A percentile compares a stretch with the other conserved stretches of the same genome.
These are phyloP conservation scores for Porites lutea DNA, from an alignment of 64 coral and sea anemone species.

Conservation along the genomic window DNA sequence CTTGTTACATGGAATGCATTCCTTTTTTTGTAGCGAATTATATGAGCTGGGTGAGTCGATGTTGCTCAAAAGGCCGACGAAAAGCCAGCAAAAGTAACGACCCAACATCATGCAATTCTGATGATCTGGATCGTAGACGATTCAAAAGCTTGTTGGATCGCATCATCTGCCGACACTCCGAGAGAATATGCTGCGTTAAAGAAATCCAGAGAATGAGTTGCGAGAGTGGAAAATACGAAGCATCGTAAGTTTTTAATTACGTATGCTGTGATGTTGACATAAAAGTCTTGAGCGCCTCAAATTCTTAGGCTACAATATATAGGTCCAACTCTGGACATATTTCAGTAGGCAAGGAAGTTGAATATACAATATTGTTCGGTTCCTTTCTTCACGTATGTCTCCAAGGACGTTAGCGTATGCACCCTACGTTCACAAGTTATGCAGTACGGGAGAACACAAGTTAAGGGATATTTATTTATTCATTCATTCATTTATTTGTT, in stretches of 20 bases:
- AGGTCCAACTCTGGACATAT: too few relatives aligned
- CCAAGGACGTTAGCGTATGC: too few relatives aligned
- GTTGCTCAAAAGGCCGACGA: slow-evolving; percentile 45
- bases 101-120: slow-evolving; percentile 34
- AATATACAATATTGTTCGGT: too few relatives aligned
- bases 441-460: too few relatives aligned
- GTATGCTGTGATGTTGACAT: too few relatives aligned
- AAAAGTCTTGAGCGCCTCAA: too few relatives aligned
- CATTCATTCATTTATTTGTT: too few relatives aligned
- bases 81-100: slow-evolving; percentile 21
- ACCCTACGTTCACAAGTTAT: too few relatives aligned
- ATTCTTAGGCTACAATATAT: too few relatives aligned
- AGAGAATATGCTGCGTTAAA: slow-evolving; percentile 64
- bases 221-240: slow-evolving; percentile 50
- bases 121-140: slow-evolving; percentile 54
- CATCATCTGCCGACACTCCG: slow-evolving; percentile 48
- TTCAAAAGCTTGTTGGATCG: slow-evolving; percentile 12
- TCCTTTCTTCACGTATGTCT: too few relatives aligned
- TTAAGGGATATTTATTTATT: too few relatives aligned
- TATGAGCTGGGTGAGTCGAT: slow-evolving; percentile 37
- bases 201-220: slow-evolving; percentile 63
- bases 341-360: too few relatives aligned
- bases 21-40: background rate
- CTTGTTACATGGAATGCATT: background rate
- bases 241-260: slow-evolving; percentile 52